Base-by-base conservation (phyloP, 2,888 invertebrate genomes). In the Peribatodes rhomboidaria region DNA sequence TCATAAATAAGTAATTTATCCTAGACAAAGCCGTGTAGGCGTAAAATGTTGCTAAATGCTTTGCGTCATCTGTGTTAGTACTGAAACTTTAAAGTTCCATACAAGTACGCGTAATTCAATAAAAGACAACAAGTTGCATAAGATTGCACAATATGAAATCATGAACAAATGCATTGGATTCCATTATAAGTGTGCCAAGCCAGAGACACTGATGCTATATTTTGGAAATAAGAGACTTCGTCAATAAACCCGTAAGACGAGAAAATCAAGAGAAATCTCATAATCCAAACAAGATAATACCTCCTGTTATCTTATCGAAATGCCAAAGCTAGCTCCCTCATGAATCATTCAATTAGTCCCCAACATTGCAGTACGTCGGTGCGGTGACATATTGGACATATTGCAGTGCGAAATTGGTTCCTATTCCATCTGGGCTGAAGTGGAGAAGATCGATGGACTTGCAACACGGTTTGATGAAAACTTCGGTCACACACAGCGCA, bases 321-420 rank as follows among this genome's bases (percentile, higher is more conserved):
- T 46, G 55, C 44, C 55, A 46, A 65, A 59, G 59, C 64, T 60
- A 55, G 31, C 37, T 41, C 58, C 46, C 46, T 42, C 44, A 18
- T 55, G 65, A 60, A 7, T 60, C 60, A 65, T 60, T 59, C 50
- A 65, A 65, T 60, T 56, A 56, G 47, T 11, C 10, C n/a, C 16
- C 18, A 14, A 52, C 16, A 56, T 55, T 44, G 59, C 49, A 60
- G 14, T 44, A 50, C 57, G 9, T 56, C 22, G 39, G 16, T 14
- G 16, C 52, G 7, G 62, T 50, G 62, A 56, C 44, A 62, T 61
- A 62, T 62, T 62, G 52, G 44, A 39, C 53, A 53, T 39, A 52
- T 41, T 53, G 55, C 27, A 47, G 27, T 44, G 27, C 22, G n/a
- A 35, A 39, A 31, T 61, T 61, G 41, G 50, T 7, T 46, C 11